A percentile compares a stretch with the other conserved stretches of the same genome.
Conservation (phyloP, 2,888 invertebrate genomes). For the Polymixis lichenea region DNA sequence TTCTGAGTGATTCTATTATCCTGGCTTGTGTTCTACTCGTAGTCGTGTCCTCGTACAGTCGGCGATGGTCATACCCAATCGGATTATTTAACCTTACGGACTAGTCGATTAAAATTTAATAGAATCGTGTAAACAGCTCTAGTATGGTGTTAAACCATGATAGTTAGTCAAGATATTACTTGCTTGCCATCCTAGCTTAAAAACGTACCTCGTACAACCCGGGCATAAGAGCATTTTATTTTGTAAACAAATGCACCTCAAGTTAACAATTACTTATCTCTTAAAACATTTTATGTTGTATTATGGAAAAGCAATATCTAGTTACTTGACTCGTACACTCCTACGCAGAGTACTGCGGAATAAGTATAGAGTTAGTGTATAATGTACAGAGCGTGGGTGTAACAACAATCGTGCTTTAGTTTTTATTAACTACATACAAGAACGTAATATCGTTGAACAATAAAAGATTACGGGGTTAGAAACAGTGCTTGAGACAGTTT, state of each 20-base stretch:
- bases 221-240: not conserved
- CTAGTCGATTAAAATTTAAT: not conserved
- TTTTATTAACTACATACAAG: constrained; percentile 20
- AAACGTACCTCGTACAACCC: too few relatives aligned
- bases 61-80: not conserved
- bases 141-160: too few relatives aligned
- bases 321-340: constrained; percentile 21
- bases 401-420: constrained; percentile 6
- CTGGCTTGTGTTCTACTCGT: not conserved
- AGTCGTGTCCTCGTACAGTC: too few relatives aligned
- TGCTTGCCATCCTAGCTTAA: too few relatives aligned
- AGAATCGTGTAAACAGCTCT: too few relatives aligned
- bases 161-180: too few relatives aligned
- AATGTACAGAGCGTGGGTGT: constrained; percentile 21
- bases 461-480: constrained; percentile 20
- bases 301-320: constrained; percentile 10
- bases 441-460: constrained; percentile 15
- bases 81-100: not conserved
- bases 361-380: constrained; percentile 10
- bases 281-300: constrained; percentile 14
- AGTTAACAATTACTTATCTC: not conserved
- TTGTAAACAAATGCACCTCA: constrained; percentile 7
- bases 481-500: not conserved
- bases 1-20: not conserved
- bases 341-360: constrained; percentile 16